phyloP scores from a whole-genome alignment of 2,888 invertebrate genomes.

The Patella pellucida region DNA sequence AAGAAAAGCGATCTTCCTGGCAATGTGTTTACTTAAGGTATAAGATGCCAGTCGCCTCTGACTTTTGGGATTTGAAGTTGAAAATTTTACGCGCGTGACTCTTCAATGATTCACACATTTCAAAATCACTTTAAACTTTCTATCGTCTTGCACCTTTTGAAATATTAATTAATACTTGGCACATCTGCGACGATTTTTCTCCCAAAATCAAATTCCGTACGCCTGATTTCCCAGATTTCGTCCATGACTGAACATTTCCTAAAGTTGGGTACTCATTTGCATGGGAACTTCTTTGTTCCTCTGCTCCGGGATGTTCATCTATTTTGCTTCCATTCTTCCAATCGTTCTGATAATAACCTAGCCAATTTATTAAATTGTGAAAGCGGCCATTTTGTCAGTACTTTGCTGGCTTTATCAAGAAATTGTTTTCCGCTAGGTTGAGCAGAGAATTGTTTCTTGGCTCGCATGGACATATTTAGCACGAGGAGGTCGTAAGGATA shows the following conservation, averaged over 20 bases:
- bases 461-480: constrained; percentile 9
- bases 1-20: neutral
- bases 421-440: constrained; percentile 24
- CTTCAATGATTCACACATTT: constrained; percentile 5
- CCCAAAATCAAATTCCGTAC: constrained; percentile 45
- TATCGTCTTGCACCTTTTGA: constrained; percentile 29
- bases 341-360: constrained; percentile 27
- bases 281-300: constrained; percentile 26
- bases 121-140: constrained; percentile 13
- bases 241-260: constrained; percentile 20
- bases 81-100: too few species aligned
- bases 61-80: neutral
- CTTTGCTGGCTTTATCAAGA: constrained; percentile 22
- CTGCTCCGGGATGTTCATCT: constrained; percentile 22
- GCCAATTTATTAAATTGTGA: constrained; percentile 30
- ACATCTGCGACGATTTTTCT: constrained; percentile 45
- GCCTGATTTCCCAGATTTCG: constrained; percentile 40
- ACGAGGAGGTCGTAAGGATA: constrained; percentile 3
- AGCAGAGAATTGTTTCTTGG: constrained; percentile 19
- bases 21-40: constrained; percentile 6
- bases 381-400: constrained; percentile 26
- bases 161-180: constrained; percentile 50
- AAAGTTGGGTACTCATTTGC: constrained; percentile 26
- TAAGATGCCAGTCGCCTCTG: neutral
- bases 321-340: constrained; percentile 17